Conservation (phyloP, 2,113 vertebrate genomes). For the Phalacrocorax pelagicus region DNA sequence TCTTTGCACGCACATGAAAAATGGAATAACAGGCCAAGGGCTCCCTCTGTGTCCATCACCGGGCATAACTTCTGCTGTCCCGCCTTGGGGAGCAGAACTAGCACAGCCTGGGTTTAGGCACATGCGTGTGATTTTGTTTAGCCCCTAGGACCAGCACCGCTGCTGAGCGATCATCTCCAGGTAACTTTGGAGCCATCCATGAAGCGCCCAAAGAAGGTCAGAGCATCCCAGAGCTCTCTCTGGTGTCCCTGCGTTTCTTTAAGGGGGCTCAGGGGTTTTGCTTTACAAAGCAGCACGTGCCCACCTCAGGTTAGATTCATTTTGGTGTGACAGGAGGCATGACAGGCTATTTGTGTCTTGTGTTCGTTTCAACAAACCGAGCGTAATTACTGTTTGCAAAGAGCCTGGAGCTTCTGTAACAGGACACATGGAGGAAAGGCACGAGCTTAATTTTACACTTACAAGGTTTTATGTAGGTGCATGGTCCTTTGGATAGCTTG, state of each 20-base stretch:
- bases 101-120: background rate
- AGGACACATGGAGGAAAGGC: background rate
- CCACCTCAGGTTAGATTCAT: background rate
- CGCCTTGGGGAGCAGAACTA: background rate
- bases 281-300: background rate
- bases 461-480: background rate
- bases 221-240: background rate
- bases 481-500: background rate
- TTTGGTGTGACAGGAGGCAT: background rate
- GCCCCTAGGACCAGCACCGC: background rate
- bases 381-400: background rate
- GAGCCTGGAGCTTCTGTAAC: background rate
- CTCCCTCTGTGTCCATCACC: background rate
- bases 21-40: background rate
- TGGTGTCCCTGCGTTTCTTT: background rate
- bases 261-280: background rate
- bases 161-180: background rate
- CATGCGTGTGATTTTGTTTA: accelerated
- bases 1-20: background rate
- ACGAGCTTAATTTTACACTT: background rate
- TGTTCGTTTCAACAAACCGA: background rate
- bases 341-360: background rate
- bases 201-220: background rate
- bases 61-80: background rate
- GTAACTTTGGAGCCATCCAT: background rate